Evolutionary conservation across 2,888 invertebrate species (phyloP), one percentile per base, ranked within the genome.

Genomic region (Terebella lapidaria): DNA sequence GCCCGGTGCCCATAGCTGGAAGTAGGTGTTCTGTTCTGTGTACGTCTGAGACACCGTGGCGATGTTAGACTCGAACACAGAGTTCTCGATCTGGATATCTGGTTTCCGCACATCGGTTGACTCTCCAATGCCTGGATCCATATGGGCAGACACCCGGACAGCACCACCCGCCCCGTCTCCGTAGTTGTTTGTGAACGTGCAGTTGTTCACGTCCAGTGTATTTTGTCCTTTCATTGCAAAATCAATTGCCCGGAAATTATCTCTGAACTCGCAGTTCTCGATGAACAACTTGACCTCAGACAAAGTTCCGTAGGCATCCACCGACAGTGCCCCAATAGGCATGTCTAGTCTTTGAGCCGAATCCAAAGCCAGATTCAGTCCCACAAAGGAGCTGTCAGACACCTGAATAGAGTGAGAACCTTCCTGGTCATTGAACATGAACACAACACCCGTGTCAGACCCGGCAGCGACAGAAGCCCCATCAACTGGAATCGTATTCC

Each of bases 111-210:
- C 54, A 5, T 26, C 25, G 22, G 53, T 45, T 46, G 46, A 18
- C 3, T 22, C 24, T 2, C 57, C 60, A 3, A 60, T 25, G 3
- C 57, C 60, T 28, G 18, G 15, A 20, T 52, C 15, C 29, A 58
- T 27, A 4, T 45, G 54, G 10, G 57, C 52, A 5, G 53, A 54
- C 3, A 62, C 4, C 15, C 58, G 47, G n/a, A 63, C 25, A 3
- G 58, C 63, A 3, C 61, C 63, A 5, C 63, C 63, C 20, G 58
- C 35, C 3, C 63, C 63, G 4, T 42, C 20, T 2, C 56, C 63
- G 22, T 28, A 25, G 25, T 61, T 63, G n/a, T 46, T 51, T 2
- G 18, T 5, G 29, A 63, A 63, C 18, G 4, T 5, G 30, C 61
- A 58, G 10, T 51, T 22, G 20, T 10, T 22, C 2, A 63, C 25